These are phyloP conservation scores for Onchidella celtica DNA, from an alignment of 2,888 invertebrate species.

Conservation along the genomic window DNA sequence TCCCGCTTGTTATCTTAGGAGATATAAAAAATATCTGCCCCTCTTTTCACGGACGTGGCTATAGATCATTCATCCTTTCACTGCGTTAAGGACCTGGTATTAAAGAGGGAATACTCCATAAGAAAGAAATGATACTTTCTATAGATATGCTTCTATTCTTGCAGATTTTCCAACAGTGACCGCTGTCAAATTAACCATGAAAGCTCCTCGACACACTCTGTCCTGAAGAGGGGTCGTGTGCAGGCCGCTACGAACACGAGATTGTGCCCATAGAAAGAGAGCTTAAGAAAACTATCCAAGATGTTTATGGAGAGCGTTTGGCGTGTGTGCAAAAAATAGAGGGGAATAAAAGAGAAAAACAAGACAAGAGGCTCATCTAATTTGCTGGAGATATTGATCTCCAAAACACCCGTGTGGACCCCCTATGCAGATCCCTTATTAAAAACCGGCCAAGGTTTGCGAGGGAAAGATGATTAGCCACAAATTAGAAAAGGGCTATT, in stretches of 20 bases:
- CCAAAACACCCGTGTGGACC: too few relatives aligned
- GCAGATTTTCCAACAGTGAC: conserved; percentile 19
- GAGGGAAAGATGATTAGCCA: too few relatives aligned
- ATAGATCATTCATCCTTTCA: conserved; percentile 41
- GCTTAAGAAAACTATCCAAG: conserved; percentile 28
- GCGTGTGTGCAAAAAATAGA: conserved; percentile 24
- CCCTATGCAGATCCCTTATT: too few relatives aligned
- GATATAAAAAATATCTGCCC: not conserved
- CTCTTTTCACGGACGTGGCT: not conserved
- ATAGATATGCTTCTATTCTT: conserved; percentile 13
- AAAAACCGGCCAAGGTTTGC: too few relatives aligned
- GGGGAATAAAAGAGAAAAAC: not conserved
- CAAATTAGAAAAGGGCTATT: too few relatives aligned
- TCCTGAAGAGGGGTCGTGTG: conserved; percentile 17
- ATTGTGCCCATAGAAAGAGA: not conserved
- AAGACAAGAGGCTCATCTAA: not conserved
- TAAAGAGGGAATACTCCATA: conserved; percentile 5
- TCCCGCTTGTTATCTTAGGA: not conserved
- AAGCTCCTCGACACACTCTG: not conserved
- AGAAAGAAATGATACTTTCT: conserved; percentile 35
- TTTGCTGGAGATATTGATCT: conserved; percentile 13
- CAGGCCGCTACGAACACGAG: not conserved
- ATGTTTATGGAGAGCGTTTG: conserved; percentile 25
- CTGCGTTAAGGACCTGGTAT: not conserved
- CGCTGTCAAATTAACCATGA: conserved; percentile 43